Evolutionary conservation across 2,797 vertebrate species (phyloP).

Genomic region (Aselliscus stoliczkanus): DNA sequence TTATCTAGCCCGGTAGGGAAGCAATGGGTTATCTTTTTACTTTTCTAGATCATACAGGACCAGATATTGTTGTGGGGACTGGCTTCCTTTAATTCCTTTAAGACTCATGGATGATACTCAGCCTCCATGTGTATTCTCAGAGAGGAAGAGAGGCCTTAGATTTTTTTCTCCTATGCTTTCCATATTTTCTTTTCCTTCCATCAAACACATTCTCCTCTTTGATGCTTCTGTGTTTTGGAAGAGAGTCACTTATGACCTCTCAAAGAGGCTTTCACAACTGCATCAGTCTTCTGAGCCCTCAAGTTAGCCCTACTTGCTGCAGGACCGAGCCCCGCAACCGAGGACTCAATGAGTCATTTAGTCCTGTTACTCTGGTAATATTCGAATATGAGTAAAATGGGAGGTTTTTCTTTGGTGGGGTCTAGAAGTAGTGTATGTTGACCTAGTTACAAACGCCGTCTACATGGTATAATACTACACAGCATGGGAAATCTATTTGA

Average conservation of each 20-base stretch:
- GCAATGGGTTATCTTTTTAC: background rate
- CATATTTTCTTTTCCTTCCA: background rate
- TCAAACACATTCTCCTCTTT: background rate
- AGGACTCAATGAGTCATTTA: conserved; percentile 29
- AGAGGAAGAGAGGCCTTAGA: background rate
- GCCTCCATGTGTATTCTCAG: background rate
- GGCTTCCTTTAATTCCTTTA: background rate
- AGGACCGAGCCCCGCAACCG: background rate
- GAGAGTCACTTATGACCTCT: background rate
- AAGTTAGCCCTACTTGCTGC: background rate
- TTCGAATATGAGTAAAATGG: conserved; percentile 32
- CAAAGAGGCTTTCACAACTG: background rate
- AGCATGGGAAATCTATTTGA: background rate
- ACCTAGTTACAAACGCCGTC: background rate
- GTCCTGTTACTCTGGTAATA: conserved; percentile 35
- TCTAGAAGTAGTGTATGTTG: conserved; percentile 34
- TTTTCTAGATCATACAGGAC: background rate
- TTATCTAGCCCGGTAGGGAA: background rate
- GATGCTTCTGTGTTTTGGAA: background rate
- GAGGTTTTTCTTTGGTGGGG: background rate
- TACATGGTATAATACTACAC: background rate
- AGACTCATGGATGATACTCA: background rate
- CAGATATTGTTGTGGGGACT: background rate
- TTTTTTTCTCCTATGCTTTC: background rate
- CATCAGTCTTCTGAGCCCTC: background rate